These are phyloP conservation scores for Tanytarsus gracilentus DNA, from an alignment of 2,888 invertebrate species.

Conservation along the genomic window DNA sequence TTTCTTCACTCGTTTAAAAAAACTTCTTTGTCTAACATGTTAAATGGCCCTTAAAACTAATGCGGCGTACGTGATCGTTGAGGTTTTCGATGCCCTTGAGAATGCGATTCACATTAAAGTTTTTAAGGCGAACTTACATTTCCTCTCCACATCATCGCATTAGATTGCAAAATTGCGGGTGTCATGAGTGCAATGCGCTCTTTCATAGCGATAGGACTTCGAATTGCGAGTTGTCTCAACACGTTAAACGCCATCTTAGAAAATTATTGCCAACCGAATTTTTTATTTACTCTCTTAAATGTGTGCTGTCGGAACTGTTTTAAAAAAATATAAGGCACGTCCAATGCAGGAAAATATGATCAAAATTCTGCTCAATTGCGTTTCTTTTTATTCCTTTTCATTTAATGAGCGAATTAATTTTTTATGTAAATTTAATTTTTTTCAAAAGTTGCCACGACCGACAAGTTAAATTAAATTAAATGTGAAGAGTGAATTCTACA, in stretches of 20 bases:
- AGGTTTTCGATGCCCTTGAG: neutral
- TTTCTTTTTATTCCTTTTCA: neutral
- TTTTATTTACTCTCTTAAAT: neutral
- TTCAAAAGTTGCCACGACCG: neutral
- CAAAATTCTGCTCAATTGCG: neutral
- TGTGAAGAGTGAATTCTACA: neutral
- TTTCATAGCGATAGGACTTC: neutral
- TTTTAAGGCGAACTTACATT: slow-evolving; percentile 1
- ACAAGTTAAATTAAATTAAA: neutral
- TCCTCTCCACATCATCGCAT: slow-evolving; percentile 1
- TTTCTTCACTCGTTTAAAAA: neutral
- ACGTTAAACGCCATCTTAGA: slow-evolving; percentile 16
- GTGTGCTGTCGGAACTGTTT: neutral
- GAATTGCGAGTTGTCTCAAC: slow-evolving; percentile 5
- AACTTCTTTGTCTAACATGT: neutral
- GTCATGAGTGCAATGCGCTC: slow-evolving; percentile 19
- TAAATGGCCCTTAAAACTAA: neutral
- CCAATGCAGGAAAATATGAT: neutral
- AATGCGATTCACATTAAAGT: neutral
- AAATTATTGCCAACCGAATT: neutral
- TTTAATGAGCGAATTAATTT: neutral
- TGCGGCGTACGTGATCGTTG: too few species aligned
- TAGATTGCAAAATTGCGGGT: neutral
- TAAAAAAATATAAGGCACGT: neutral
- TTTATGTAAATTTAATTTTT: neutral